These are phyloP conservation scores for Torymus auratus DNA, from an alignment of 2,888 invertebrate genomes.

Conservation along the genomic window DNA sequence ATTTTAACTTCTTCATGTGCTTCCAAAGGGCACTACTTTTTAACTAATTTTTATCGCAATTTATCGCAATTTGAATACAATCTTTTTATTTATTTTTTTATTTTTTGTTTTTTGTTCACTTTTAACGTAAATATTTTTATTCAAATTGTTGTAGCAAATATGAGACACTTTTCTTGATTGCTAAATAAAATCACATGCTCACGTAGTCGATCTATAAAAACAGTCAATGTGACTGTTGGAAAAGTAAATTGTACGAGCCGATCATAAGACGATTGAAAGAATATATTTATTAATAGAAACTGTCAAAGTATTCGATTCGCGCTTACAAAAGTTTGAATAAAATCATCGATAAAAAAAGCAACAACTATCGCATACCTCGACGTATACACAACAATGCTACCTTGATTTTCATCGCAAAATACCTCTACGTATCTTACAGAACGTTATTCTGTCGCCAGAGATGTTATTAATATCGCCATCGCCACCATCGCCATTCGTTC, in stretches of 20 bases:
- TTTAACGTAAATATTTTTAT: background rate
- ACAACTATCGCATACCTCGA: conserved; percentile 36
- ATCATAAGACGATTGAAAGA: background rate
- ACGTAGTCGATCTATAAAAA: conserved; percentile 42
- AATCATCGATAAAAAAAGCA: conserved; percentile 1
- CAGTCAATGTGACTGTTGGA: conserved; percentile 24
- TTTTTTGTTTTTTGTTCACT: too few species aligned
- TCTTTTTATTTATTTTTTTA: too few species aligned
- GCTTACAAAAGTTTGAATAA: conserved; percentile 10
- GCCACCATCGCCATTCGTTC: conserved; percentile 23
- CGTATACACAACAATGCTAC: conserved; percentile 27
- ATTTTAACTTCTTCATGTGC: background rate
- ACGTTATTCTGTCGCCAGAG: conserved; percentile 38
- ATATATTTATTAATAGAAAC: background rate
- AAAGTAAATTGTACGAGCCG: conserved; percentile 3
- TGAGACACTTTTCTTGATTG: background rate
- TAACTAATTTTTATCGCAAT: too few species aligned
- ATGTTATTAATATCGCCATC: conserved; percentile 50
- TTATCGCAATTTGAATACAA: too few species aligned
- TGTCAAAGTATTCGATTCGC: conserved; percentile 20
- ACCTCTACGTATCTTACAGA: conserved; percentile 68
- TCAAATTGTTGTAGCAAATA: background rate
- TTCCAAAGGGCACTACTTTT: background rate
- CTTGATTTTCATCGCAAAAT: conserved; percentile 58
- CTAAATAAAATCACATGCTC: conserved; percentile 14